Percentiles rank a stretch among this genome's conserved stretches.
phyloP scores from a whole-genome alignment of 1,140 invertebrate species.

The Cryptotermes secundus region DNA sequence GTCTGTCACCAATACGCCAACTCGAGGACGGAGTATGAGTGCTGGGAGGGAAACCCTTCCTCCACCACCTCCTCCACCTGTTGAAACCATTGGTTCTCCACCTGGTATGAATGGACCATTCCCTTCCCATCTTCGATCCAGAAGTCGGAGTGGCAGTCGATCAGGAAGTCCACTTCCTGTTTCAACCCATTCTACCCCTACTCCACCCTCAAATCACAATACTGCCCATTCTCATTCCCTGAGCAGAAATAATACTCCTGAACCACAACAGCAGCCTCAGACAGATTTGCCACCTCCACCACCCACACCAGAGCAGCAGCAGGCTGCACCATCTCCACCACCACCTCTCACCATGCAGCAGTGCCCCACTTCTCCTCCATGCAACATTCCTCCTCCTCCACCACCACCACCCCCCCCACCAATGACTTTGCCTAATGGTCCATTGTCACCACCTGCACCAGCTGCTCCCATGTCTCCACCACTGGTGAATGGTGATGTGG shows the following conservation, averaged over 20 bases:
- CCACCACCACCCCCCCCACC: conserved; percentile 56
- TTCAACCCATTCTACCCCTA: conserved; percentile 38
- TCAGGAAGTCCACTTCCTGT: conserved; percentile 48
- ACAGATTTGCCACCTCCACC: background rate
- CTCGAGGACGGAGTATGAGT: conserved; percentile 62
- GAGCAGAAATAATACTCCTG: background rate
- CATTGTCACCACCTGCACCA: conserved; percentile 39
- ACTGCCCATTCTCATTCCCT: conserved; percentile 1
- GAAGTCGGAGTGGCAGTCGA: conserved; percentile 44
- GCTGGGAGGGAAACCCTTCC: conserved; percentile 72
- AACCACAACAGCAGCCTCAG: conserved; percentile 44
- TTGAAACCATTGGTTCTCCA: conserved; percentile 44
- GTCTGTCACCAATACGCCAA: conserved; percentile 65
- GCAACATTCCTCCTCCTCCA: conserved; percentile 54
- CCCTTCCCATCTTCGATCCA: conserved; percentile 41
- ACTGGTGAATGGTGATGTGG: conserved; percentile 58
- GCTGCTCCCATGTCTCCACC: conserved; percentile 46
- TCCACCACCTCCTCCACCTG: conserved; percentile 84
- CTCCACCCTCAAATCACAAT: conserved; percentile 36
- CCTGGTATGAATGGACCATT: conserved; percentile 40
- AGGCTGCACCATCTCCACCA: conserved; percentile 51
- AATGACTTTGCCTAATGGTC: conserved; percentile 51
- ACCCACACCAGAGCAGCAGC: background rate
- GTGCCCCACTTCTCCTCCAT: conserved; percentile 36
- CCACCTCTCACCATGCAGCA: conserved; percentile 48